Base-by-base conservation (phyloP, 2,888 invertebrate species). In the Epinotia bilunana region DNA sequence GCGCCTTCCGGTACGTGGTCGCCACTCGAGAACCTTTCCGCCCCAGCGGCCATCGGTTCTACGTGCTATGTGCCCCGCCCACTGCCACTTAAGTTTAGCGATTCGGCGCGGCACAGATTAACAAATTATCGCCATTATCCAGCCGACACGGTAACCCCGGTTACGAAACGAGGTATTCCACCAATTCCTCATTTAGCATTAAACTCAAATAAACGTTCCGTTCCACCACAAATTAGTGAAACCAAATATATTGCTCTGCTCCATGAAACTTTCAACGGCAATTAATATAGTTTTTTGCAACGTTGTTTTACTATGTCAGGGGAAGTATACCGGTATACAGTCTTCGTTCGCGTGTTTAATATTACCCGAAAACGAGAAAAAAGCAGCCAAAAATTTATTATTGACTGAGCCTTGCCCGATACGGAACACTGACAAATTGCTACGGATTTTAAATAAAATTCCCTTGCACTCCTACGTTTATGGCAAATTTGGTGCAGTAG, bases 351-450 rank as follows among this genome's bases (percentile, higher is more conserved):
- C 93, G 93, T 93, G 93, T 87, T 86, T 86, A 86, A 88, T 88
- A 88, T 88, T 87, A 83, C 88, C 89, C 84, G 84, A 89, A 90
- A 91, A 90, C 84, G 87, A 88, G 86, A 91, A 92, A 92, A 91
- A 91, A 83, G 83, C 43, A 81, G 79, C 81, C 84, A 87, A 86
- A 83, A 87, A 91, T 90, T 90, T 90, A 90, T 88, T 92, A 93
- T 92, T 89, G 92, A 90, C 90, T 91, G 86, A 90, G 84, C 87
- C 85, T 83, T 84, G 84, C 85, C 87, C 88, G 89, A 90, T 91
- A 88, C 85, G 86, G 87, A 86, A 88, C 87, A 86, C 90, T 92
- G 92, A 92, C 90, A 93, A 93, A 92, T 91, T 88, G 91, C 90
- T 88, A 87, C 83, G 83, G 89, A 87, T 90, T 89, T 90, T 86